Conservation (phyloP, 1,140 invertebrate genomes). For the Drosophila miranda region DNA sequence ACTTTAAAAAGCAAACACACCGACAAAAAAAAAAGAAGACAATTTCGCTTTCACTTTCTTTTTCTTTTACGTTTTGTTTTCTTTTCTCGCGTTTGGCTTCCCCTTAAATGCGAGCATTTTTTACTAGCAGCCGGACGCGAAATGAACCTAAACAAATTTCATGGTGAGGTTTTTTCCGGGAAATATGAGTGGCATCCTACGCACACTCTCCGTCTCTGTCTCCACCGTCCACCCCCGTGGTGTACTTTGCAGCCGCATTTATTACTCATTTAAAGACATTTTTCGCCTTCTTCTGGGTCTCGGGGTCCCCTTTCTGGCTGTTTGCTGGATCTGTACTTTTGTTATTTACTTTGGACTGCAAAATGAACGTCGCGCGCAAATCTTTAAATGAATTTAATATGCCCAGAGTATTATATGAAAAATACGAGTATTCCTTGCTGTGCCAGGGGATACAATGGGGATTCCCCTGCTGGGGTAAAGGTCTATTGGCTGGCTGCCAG, state of each 20-base stretch:
- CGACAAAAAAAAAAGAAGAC: slow-evolving; percentile 5
- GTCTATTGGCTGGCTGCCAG: not conserved
- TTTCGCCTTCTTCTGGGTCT: slow-evolving; percentile 14
- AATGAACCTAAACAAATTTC: slow-evolving; percentile 65
- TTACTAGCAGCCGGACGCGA: too few relatives aligned
- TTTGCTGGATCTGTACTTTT: slow-evolving; percentile 36
- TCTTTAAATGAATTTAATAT: slow-evolving; percentile 73
- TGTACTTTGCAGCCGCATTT: slow-evolving; percentile 57
- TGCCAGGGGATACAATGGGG: not conserved
- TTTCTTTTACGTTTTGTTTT: slow-evolving; percentile 21
- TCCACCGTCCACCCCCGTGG: slow-evolving; percentile 1
- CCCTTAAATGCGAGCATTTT: not conserved
- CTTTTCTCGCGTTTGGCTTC: not conserved
- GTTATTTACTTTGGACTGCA: slow-evolving; percentile 67
- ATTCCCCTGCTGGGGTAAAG: not conserved
- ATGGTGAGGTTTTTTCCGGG: slow-evolving; percentile 38
- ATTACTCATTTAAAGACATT: slow-evolving; percentile 77
- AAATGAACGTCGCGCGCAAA: slow-evolving; percentile 60
- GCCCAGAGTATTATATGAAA: slow-evolving; percentile 49
- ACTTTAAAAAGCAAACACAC: slow-evolving; percentile 42
- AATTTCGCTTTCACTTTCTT: not conserved
- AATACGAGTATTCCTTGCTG: slow-evolving; percentile 5
- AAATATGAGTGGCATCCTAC: slow-evolving; percentile 22
- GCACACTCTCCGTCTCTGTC: not conserved
- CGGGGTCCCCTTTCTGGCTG: not conserved